phyloP scores from a whole-genome alignment of 2,113 vertebrate species.

The Anguilla rostrata region DNA sequence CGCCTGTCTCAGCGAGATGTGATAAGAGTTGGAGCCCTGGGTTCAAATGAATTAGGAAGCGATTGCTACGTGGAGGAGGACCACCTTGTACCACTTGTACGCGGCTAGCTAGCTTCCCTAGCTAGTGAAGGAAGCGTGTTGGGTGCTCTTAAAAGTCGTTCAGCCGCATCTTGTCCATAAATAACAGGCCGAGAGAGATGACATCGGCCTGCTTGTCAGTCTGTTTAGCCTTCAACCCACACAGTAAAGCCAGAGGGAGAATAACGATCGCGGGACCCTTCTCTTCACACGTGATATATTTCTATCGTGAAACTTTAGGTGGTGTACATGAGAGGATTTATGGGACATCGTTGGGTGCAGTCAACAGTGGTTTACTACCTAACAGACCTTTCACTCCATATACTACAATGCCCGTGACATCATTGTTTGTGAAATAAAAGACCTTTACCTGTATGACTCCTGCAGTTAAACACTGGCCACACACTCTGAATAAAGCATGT shows the following conservation, averaged over 20 bases:
- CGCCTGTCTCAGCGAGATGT: too few species aligned
- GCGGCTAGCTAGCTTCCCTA: too few species aligned
- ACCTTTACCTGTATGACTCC: background rate
- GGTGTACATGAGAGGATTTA: background rate
- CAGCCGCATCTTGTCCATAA: background rate
- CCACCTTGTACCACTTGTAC: too few species aligned
- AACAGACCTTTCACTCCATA: background rate
- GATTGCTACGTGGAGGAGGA: too few species aligned
- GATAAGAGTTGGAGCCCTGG: background rate
- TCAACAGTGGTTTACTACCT: background rate
- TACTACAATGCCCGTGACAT: background rate
- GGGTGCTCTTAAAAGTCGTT: background rate
- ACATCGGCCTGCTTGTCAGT: background rate
- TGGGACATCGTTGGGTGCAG: background rate
- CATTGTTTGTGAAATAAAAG: background rate
- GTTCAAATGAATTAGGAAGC: background rate
- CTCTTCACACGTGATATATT: background rate
- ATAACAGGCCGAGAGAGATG: background rate
- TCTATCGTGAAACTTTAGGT: background rate
- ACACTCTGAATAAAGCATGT: background rate
- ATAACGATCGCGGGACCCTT: background rate
- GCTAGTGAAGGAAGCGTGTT: too few species aligned
- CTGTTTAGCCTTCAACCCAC: background rate
- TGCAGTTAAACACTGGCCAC: background rate
- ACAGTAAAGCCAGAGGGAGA: background rate